Base-by-base conservation (phyloP, 2,113 vertebrate species). In the Amazona vittata region DNA sequence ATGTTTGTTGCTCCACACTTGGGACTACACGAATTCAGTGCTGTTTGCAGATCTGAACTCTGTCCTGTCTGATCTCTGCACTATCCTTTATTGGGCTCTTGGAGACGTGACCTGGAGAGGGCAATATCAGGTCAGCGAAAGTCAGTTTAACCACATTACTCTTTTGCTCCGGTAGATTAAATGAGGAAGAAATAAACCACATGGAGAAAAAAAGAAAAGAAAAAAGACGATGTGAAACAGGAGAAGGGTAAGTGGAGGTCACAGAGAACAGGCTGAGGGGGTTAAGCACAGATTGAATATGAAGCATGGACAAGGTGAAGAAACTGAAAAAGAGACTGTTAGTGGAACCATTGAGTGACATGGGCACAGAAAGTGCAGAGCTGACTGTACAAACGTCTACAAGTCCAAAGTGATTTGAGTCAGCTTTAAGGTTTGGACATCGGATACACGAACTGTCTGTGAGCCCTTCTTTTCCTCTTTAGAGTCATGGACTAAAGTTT, bases 401-500 rank as follows among this genome's bases (percentile, higher is more conserved):
- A 29, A 33, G 12, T 39, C 70, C 43, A 35, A 10, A 73, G 63
- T 20, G 29, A 4, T 44, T 55, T 43, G 15, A 73, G 29, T 33
- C 33, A 69, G 35, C 44, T 49, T 65, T 33, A 8, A 5, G 12
- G 5, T 46, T 31, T 26, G 41, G 29, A 39, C 22, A 22, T 65
- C 16, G 15, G 24, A 1, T 10, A 11, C 1, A 10, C 50, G 10
- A 60, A 29, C 33, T 46, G 4, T 37, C 25, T 59, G 19, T 49
- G 41, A 59, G 18, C 21, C 3, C 2, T 35, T 35, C 39, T 50
- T 68, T 25, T 0, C 1, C 0, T 15, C 14, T 41, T 33, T 63
- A 41, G 10, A 1, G 0, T 73, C 16, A 18, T 19, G 19, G 19
- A 60, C 39, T 57, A 25, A 47, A 41, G 24, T 37, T 83, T 77